A percentile compares a stretch with the other conserved stretches of the same genome.
These are phyloP conservation scores for Lutjanus argentimaculatus DNA, from an alignment of 2,797 vertebrate species.

Conservation along the genomic window DNA sequence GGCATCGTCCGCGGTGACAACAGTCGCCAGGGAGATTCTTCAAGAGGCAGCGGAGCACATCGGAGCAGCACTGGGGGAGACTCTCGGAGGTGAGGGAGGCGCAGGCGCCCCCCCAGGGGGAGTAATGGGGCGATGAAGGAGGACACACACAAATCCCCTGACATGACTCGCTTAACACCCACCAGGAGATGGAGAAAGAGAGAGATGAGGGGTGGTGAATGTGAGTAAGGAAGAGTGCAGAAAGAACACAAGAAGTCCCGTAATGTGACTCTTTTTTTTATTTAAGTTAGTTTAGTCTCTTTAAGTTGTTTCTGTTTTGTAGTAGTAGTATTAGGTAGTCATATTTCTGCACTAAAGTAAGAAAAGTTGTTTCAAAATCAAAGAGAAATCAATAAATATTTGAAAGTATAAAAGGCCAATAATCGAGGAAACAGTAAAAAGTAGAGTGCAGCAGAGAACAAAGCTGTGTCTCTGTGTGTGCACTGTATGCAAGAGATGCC, in stretches of 20 bases:
- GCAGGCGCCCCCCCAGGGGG: slow-evolving; percentile 81
- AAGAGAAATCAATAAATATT: neutral
- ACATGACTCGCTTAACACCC: slow-evolving; percentile 96
- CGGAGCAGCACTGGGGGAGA: slow-evolving; percentile 91
- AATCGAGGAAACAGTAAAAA: neutral
- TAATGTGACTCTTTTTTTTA: slow-evolving; percentile 45
- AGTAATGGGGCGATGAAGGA: slow-evolving; percentile 93
- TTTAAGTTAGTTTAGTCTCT: slow-evolving; percentile 40
- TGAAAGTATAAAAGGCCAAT: neutral
- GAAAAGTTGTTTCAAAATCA: slow-evolving; percentile 12
- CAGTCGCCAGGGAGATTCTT: slow-evolving; percentile 92
- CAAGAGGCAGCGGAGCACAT: slow-evolving; percentile 93
- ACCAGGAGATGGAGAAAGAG: slow-evolving; percentile 81
- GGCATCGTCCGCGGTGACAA: slow-evolving; percentile 83
- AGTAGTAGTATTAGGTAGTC: slow-evolving; percentile 14
- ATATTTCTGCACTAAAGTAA: slow-evolving; percentile 21
- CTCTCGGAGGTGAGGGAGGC: slow-evolving; percentile 94
- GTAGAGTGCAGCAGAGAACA: neutral
- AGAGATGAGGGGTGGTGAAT: slow-evolving; percentile 82
- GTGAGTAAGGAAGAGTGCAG: slow-evolving; percentile 57
- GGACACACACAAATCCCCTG: slow-evolving; percentile 90
- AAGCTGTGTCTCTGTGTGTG: neutral
- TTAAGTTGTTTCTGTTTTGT: slow-evolving; percentile 38
- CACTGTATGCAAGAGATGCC: no score
- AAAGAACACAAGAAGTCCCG: slow-evolving; percentile 47